Evolutionary conservation across 2,888 invertebrate genomes (phyloP), one percentile per base, ranked within the genome.

Genomic region (Eupithecia inturbata): DNA sequence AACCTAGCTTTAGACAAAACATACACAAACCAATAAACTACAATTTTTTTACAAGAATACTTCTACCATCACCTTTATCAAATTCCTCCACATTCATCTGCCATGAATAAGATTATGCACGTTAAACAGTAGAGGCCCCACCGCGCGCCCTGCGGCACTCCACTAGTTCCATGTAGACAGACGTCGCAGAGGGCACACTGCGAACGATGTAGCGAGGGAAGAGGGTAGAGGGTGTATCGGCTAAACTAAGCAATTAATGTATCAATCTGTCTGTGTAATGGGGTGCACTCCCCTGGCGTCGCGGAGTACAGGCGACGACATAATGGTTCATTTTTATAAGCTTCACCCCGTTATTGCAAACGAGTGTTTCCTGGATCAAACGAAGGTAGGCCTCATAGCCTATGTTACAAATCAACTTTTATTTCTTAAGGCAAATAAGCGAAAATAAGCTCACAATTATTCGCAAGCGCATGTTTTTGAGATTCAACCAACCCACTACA

Each of bases 181-280:
- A 45, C 4, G 6, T 45, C 7, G 10, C 49, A 10, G 49, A 22
- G 49, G 49, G 49, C 45, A n/a, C 7, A 19, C 41, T 45, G n/a
- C 45, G 45, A 2, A n/a, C 45, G 19, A 3, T 1, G 6, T 22
- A 9, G 1, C 9, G 26, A 19, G 60, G 60, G 71, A 62, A 28
- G 71, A 26, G 66, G 41, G 39, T 31, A 62, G 62, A 45, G 63
- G 62, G 67, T 64, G 75, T 71, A 71, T 68, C 73, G 45, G 64
- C 49, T 73, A 78, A 76, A 77, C 78, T 70, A 77, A 78, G 72
- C 80, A 77, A 78, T 80, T 80, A 78, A 77, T 78, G 78, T 80
- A 80, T 77, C 80, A 80, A 80, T 80, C 80, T 77, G 74, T 68
- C 69, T 31, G 72, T 36, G 76, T 77, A 80, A 80, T 80, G 75